Evolutionary conservation across 92 coral and sea anemone species (phyloP).

Genomic region (Zoanthus sociatus): DNA sequence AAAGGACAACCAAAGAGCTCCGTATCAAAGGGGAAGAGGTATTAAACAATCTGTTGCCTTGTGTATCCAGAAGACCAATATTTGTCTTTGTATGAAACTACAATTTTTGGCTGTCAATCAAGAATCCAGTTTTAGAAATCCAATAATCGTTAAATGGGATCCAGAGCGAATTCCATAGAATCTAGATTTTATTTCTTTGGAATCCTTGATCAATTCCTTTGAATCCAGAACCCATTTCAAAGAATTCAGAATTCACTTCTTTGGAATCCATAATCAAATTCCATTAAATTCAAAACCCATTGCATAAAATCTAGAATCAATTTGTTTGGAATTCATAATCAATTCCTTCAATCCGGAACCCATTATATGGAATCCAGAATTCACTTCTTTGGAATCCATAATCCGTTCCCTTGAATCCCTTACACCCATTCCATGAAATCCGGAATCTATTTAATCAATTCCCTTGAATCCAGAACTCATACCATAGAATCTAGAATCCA

Average conservation of each 20-base stretch:
- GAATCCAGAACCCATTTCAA: background rate
- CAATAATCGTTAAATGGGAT: too few relatives aligned
- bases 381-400: background rate
- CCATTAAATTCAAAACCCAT: background rate
- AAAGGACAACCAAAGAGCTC: conserved; percentile 4
- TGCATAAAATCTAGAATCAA: too few relatives aligned
- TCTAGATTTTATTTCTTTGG: background rate
- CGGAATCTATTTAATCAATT: background rate
- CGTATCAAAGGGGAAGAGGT: conserved; percentile 26
- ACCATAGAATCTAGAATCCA: background rate
- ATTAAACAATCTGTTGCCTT: background rate
- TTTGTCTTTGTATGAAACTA: background rate
- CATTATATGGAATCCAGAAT: background rate
- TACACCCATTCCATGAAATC: too few relatives aligned
- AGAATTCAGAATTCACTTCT: background rate
- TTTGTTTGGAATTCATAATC: background rate
- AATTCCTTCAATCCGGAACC: background rate
- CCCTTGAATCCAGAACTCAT: background rate
- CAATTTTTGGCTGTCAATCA: background rate
- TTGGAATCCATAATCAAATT: background rate
- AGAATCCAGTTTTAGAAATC: background rate
- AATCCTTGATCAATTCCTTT: background rate
- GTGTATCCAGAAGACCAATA: background rate
- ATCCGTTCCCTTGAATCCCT: too few relatives aligned
- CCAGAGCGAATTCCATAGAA: too few relatives aligned